Conservation (phyloP, 2,888 invertebrate genomes). For the Caenorhabditis drosophilae region DNA sequence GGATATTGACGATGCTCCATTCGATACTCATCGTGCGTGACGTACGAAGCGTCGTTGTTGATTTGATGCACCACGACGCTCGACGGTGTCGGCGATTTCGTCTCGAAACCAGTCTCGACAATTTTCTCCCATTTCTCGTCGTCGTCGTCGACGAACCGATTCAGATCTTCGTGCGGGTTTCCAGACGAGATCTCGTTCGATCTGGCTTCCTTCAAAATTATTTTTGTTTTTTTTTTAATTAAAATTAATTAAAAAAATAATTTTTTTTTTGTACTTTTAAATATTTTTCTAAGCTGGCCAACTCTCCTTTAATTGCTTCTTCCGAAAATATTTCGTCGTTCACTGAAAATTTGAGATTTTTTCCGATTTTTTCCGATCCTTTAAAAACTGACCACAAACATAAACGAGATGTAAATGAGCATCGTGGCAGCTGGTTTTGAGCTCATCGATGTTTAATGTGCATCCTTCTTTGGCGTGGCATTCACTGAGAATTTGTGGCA, state of each 20-base stretch:
- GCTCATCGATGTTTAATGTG: constrained; percentile 62
- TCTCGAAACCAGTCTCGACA: background rate
- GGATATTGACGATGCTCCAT: constrained; percentile 12
- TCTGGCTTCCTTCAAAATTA: constrained; percentile 23
- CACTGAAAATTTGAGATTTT: constrained; percentile 40
- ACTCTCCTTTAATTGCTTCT: constrained; percentile 62
- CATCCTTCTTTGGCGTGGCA: constrained; percentile 71
- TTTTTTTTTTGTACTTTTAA: no score
- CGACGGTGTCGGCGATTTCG: background rate
- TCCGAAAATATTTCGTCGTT: constrained; percentile 67
- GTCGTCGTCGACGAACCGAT: constrained; percentile 16
- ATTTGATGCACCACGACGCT: constrained; percentile 20
- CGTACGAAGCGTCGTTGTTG: constrained; percentile 36
- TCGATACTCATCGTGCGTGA: constrained; percentile 35
- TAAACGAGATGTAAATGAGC: constrained; percentile 33
- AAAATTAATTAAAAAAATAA: no score
- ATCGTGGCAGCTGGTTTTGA: constrained; percentile 27
- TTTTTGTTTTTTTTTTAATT: no score
- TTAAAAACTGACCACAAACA: constrained; percentile 20
- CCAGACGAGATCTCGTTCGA: background rate
- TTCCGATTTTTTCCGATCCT: background rate
- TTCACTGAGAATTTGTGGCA: constrained; percentile 60
- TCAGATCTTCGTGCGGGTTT: constrained; percentile 14
- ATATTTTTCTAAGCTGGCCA: constrained; percentile 42
- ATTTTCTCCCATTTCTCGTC: constrained; percentile 20